Percentiles rank a stretch among this genome's conserved stretches.
phyloP scores from a whole-genome alignment of 2,113 vertebrate species.

The Crotalus tigris region DNA sequence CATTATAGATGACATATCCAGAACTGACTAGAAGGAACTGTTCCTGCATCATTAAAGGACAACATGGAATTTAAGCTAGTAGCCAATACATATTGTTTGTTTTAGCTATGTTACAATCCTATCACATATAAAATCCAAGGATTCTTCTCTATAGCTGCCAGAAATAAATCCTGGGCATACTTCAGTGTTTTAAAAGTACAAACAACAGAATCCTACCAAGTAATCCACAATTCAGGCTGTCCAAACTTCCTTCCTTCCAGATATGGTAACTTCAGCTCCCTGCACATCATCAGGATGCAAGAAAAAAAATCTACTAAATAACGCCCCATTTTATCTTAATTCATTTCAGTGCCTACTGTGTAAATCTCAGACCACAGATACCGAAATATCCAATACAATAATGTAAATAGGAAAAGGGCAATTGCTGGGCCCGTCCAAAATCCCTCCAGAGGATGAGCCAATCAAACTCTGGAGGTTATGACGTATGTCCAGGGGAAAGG shows the following conservation, averaged over 20 bases:
- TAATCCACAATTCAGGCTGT: neutral
- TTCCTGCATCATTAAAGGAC: neutral
- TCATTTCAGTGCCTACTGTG: neutral
- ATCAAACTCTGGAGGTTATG: no score
- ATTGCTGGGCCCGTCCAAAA: neutral
- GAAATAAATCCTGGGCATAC: neutral
- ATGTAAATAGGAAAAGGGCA: neutral
- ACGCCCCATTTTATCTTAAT: neutral
- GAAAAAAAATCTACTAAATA: neutral
- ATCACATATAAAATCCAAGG: fast-evolving
- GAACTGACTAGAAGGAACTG: neutral
- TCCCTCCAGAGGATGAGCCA: neutral
- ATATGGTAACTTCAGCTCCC: neutral
- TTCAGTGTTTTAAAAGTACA: neutral
- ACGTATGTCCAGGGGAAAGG: neutral
- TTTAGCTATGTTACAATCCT: neutral
- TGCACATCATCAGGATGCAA: neutral
- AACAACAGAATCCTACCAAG: neutral
- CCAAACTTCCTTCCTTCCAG: neutral
- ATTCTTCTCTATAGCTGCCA: neutral
- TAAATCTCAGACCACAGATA: neutral
- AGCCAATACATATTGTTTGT: neutral
- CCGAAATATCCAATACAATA: neutral
- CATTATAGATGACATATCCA: neutral
- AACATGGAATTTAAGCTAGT: neutral